Conservation (phyloP, 2,888 invertebrate genomes). For the Polyommatus iphigenia region DNA sequence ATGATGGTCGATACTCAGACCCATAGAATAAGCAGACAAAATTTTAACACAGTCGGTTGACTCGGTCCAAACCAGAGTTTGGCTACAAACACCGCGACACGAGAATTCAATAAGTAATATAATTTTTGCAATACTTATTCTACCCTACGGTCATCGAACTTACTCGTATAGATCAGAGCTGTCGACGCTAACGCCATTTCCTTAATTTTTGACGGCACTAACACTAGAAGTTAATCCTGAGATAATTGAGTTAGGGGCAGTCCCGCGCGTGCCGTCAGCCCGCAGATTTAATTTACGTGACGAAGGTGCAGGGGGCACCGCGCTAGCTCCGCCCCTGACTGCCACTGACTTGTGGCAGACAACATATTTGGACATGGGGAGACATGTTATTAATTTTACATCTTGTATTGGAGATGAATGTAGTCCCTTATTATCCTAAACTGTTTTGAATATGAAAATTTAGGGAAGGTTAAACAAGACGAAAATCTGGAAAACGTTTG, state of each 20-base stretch:
- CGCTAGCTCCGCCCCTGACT: neutral
- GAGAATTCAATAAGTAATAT: neutral
- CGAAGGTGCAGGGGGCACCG: slow-evolving; percentile 11
- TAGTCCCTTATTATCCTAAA: neutral
- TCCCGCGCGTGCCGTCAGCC: neutral
- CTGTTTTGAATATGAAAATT: too few relatives aligned
- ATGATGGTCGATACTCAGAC: too few relatives aligned
- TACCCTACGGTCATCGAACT: neutral
- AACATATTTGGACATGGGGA: neutral
- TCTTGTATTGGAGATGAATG: neutral
- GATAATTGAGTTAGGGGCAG: neutral
- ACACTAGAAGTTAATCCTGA: slow-evolving; percentile 15
- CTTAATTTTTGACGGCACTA: neutral
- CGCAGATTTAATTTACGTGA: slow-evolving; percentile 26
- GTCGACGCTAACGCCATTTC: neutral
- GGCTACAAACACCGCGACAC: too few relatives aligned
- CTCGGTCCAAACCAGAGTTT: too few relatives aligned
- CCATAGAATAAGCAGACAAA: too few relatives aligned
- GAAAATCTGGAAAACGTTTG: too few relatives aligned
- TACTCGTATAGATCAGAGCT: neutral
- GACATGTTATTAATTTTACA: neutral
- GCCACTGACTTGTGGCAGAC: neutral
- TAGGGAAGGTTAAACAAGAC: too few relatives aligned
- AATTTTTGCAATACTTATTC: neutral
- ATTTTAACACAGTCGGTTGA: too few relatives aligned